Evolutionary conservation across 2,113 vertebrate genomes (phyloP).

Genomic region (Damaliscus lunatus): DNA sequence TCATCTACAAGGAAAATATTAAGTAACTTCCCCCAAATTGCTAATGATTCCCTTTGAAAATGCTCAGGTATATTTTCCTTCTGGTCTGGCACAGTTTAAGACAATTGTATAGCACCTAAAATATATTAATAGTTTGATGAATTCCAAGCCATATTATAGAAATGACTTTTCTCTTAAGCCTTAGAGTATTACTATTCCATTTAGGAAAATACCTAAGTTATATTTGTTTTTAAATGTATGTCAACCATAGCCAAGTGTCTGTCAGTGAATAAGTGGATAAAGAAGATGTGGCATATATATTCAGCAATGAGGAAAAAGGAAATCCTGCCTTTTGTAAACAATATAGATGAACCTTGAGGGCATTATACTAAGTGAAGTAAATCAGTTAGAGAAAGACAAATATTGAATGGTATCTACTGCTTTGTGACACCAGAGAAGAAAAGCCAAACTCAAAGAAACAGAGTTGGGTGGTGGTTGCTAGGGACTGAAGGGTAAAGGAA

Average conservation of each 20-base stretch:
- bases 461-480: neutral
- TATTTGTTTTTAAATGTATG: neutral
- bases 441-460: neutral
- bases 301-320: neutral
- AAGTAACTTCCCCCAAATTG: constrained; percentile 14
- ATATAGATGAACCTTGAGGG: neutral
- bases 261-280: neutral
- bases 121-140: constrained; percentile 9
- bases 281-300: neutral
- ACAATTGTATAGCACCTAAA: neutral
- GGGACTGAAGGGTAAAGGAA: neutral
- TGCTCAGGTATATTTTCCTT: neutral
- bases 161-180: constrained; percentile 20
- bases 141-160: neutral
- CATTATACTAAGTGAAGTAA: neutral
- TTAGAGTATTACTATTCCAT: neutral
- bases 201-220: constrained; percentile 1
- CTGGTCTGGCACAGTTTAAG: neutral
- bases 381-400: neutral
- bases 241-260: neutral
- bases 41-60: neutral
- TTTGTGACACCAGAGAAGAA: neutral
- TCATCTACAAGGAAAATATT: constrained; percentile 12
- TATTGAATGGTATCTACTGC: neutral
- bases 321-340: neutral